Base-by-base conservation (phyloP, 2,113 vertebrate species). In the Tiliqua scincoides region DNA sequence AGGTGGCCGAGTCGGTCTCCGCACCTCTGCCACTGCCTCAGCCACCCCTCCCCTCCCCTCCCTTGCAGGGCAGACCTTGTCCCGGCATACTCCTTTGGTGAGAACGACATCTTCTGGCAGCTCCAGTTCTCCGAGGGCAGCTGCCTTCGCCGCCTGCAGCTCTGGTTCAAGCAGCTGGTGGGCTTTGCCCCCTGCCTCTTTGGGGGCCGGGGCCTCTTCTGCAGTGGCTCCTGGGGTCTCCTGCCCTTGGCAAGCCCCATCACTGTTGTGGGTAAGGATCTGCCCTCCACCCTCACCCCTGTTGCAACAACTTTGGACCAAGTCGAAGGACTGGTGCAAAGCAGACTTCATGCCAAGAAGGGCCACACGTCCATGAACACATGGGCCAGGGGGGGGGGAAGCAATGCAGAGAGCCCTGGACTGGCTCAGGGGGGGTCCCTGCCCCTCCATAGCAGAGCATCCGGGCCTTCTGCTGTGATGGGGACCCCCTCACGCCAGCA, bases 31-130 rank as follows among this genome's bases (percentile, higher is more conserved):
- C 18, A 8, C 27, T 30, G 1, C 18, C 1, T 0, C 40, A 25
- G 17, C 40, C 59, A 62, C 21, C 15, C 40, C 78, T n/a, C 25
- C n/a, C 80, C 32, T 61, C 71, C 1, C 81, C 61, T 70, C 11
- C 32, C 82, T 76, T 4, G 48, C 94, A 98, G 97, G 79, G 97
- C 97, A 7, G 96, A 97, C 86, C 93, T 98, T 89, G 97, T 98
- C 43, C 97, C 97, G 0, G 93, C 97, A 20, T 98, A 97, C 93
- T 94, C 96, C 25, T 98, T 97, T 1, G 97, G 97, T 3, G 97
- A 98, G 95, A 98, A 97, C 2, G 96, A 98, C 20, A 71, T 97
- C 73, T 98, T 96, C 76, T 84, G 65, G 63, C 91, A 97, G 90
- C 94, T 97, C 79, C 54, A 90, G 43, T 96, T 98, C 35, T 35